Conservation (phyloP, 2,113 vertebrate genomes). For the Empidonax traillii region DNA sequence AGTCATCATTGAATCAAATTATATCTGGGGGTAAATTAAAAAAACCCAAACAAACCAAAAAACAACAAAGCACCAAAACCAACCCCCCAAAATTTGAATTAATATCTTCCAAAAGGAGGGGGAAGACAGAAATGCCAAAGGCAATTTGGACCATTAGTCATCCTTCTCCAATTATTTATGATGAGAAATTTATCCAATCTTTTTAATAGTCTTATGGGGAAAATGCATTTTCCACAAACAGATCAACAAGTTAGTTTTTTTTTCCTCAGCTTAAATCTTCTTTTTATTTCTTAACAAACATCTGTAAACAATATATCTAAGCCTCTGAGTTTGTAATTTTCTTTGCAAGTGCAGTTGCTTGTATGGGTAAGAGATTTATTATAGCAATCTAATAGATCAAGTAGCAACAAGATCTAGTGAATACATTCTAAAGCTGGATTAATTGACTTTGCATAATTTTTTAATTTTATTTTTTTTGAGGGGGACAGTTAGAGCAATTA, state of each 20-base stretch:
- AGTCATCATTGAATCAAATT: background rate
- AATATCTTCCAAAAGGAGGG: background rate
- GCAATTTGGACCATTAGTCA: background rate
- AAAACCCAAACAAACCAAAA: background rate
- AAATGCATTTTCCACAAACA: constrained; percentile 27
- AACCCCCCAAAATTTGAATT: background rate
- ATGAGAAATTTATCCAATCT: background rate
- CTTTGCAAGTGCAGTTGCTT: background rate
- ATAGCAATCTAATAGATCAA: constrained; percentile 26
- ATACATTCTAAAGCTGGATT: background rate
- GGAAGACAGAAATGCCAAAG: background rate
- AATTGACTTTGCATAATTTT: background rate
- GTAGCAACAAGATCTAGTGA: constrained; percentile 19
- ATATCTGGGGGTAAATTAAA: background rate
- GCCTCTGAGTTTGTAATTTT: background rate
- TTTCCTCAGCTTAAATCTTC: background rate
- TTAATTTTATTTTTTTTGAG: background rate
- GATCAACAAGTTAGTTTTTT: constrained; percentile 16
- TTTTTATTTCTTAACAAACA: constrained; percentile 23
- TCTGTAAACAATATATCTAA: constrained; percentile 45
- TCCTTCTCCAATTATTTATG: constrained; percentile 18
- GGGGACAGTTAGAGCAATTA: background rate
- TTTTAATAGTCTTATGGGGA: constrained; percentile 21
- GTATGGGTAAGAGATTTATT: constrained; percentile 13
- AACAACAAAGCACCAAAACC: background rate